Base-by-base conservation (phyloP, 92 coral and sea anemone genomes). In the Palythoa heliodiscus region DNA sequence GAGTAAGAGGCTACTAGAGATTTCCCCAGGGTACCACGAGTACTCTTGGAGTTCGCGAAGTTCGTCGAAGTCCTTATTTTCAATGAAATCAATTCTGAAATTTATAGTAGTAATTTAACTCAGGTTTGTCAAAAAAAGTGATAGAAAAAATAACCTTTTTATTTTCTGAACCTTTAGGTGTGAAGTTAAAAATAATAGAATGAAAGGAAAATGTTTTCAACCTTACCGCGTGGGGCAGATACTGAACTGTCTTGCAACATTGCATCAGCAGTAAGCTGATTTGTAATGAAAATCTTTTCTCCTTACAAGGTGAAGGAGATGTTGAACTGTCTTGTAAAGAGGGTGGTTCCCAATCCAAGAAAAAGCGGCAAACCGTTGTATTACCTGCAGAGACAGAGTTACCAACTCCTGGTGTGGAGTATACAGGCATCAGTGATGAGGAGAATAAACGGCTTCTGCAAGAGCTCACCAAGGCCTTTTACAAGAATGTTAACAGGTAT, bases 401-500 rank as follows among this genome's bases (percentile, higher is more conserved):
- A 37, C 99, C 99, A 0, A 73, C 98, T 3, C 95, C 99, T 57
- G 93, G 91, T 11, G 86, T 96, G 72, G 95, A 90, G 14, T 96
- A 94, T 86, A 93, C 90, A 11, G 94, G 92, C 13, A 88, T 94
- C 76, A 87, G 95, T 0, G 91, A 90, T 24, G 91, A 91, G 16
- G 92, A 93, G 74, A 75, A 86, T 37, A 77, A 80, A 10, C 88
- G 91, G 85, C 88, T 96, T 4, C 92, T 87, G 38, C 93, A 91
- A 66, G 90, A 92, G 11, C 91, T 96, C 43, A 91, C 97, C 39
- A 95, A 88, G 86, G 86, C 93, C 14, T 95, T 94, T 83, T 96
- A 89, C 87, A 78, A 90, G 35, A 95, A 93, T 50, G 91, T 96
- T 57, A 94, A 93, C 90, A 92, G 98, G 98, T 94, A 88, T 50